phyloP scores from a whole-genome alignment of 2,888 invertebrate species.

The Cryptocephalus moraei region DNA sequence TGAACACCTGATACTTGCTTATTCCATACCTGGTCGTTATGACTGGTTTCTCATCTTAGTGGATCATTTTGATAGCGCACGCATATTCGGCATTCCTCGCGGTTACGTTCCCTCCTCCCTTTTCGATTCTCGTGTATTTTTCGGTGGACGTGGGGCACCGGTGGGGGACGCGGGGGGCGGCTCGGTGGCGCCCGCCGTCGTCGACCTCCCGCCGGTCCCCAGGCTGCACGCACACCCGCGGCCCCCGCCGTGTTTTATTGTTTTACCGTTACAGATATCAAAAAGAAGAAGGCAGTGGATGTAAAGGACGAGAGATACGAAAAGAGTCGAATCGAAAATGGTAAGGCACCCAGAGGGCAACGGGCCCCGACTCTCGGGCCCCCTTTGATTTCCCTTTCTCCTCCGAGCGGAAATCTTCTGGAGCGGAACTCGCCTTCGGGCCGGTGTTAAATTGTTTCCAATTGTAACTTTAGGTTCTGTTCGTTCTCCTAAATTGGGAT shows the following conservation, averaged over 20 bases:
- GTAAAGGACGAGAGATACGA: constrained; percentile 6
- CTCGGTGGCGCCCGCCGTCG: background rate
- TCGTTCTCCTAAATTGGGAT: too few relatives aligned
- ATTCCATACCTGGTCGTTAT: background rate
- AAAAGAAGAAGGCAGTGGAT: constrained; percentile 6
- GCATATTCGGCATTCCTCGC: too few relatives aligned
- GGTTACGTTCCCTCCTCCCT: too few relatives aligned
- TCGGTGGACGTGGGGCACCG: background rate
- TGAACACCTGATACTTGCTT: too few relatives aligned
- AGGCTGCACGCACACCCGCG: constrained; percentile 34
- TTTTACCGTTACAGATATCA: constrained; percentile 37
- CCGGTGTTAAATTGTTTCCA: too few relatives aligned
- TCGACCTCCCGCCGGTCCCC: constrained; percentile 1
- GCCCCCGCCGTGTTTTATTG: constrained; percentile 40
- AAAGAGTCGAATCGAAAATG: constrained; percentile 1
- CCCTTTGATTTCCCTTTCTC: too few relatives aligned
- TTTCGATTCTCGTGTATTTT: background rate
- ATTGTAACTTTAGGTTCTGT: too few relatives aligned
- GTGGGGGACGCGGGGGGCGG: background rate
- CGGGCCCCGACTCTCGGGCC: too few relatives aligned
- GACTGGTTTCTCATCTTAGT: background rate
- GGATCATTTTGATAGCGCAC: too few relatives aligned
- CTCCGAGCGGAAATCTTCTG: too few relatives aligned
- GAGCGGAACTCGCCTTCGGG: too few relatives aligned
- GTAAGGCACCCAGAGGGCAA: too few relatives aligned